These are phyloP conservation scores for Amphimallon solstitiale DNA, from an alignment of 2,888 invertebrate species.

Conservation along the genomic window DNA sequence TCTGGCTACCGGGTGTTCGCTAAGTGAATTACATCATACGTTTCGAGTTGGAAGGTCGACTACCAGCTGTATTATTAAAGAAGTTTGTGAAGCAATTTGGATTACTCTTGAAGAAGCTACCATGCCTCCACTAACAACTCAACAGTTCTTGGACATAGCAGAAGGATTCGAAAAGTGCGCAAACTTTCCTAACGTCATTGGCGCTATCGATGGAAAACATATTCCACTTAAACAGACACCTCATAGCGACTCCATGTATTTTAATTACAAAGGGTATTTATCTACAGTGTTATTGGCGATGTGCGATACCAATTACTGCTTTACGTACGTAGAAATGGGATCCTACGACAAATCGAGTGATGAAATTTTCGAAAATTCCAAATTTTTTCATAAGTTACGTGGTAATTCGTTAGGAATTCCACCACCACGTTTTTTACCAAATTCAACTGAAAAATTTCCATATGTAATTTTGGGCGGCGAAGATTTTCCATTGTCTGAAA, in stretches of 20 bases:
- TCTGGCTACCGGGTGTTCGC: conserved; percentile 19
- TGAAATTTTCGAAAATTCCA: conserved; percentile 49
- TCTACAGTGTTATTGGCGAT: conserved; percentile 51
- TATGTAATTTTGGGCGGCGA: conserved; percentile 48
- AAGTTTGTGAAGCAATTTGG: conserved; percentile 49
- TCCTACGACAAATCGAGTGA: conserved; percentile 49
- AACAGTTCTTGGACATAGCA: conserved; percentile 48
- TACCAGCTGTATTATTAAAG: conserved; percentile 29
- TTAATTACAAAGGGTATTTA: conserved; percentile 50
- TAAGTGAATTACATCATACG: conserved; percentile 26
- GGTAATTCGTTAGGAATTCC: conserved; percentile 48
- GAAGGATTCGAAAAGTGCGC: conserved; percentile 47
- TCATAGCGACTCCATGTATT: conserved; percentile 50
- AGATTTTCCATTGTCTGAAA: conserved; percentile 34
- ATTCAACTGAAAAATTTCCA: conserved; percentile 39
- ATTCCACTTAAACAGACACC: conserved; percentile 47
- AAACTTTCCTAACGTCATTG: conserved; percentile 51
- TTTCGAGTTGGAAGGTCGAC: conserved; percentile 30
- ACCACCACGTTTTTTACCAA: conserved; percentile 45
- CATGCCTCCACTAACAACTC: conserved; percentile 26
- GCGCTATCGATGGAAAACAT: conserved; percentile 51
- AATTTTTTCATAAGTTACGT: conserved; percentile 46
- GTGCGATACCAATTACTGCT: conserved; percentile 50
- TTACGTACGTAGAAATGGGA: conserved; percentile 50
- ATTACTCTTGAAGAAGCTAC: conserved; percentile 41